Conservation (phyloP, 2,113 vertebrate species). For the Dipodomys merriami region DNA sequence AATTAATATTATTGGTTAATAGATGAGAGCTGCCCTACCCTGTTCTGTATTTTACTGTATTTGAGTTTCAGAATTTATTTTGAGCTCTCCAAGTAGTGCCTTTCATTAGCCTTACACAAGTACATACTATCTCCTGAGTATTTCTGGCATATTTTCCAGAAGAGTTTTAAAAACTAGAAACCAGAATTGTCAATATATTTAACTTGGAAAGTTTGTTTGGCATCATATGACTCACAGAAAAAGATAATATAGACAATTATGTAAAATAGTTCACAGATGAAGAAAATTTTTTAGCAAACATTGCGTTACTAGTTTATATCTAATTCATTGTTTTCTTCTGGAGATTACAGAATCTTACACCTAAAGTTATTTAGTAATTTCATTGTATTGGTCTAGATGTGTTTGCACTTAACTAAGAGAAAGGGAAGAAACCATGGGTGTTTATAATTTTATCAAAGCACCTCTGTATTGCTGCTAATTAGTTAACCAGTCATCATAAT, state of each 20-base stretch:
- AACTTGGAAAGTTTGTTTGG: conserved; percentile 36
- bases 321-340: conserved; percentile 48
- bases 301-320: background rate
- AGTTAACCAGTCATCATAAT: conserved; percentile 4
- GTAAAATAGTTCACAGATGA: conserved; percentile 37
- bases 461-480: conserved; percentile 30
- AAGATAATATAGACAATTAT: background rate
- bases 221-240: conserved; percentile 7
- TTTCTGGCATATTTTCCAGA: conserved; percentile 25
- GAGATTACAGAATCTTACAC: background rate
- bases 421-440: background rate
- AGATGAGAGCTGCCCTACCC: conserved; percentile 54
- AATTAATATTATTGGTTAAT: conserved; percentile 58
- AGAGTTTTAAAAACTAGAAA: conserved; percentile 59
- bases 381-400: background rate
- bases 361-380: conserved; percentile 31
- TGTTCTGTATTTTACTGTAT: conserved; percentile 3
- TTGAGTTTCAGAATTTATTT: conserved; percentile 61
- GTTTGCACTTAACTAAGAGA: conserved; percentile 22
- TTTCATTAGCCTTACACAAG: background rate
- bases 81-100: background rate
- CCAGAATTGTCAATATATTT: conserved; percentile 45
- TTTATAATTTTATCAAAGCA: background rate
- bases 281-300: conserved; percentile 36
- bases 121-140: background rate